Evolutionary conservation across 2,888 invertebrate genomes (phyloP), one percentile per base, ranked within the genome.

Genomic region (Amblyjoppa fuscipennis): DNA sequence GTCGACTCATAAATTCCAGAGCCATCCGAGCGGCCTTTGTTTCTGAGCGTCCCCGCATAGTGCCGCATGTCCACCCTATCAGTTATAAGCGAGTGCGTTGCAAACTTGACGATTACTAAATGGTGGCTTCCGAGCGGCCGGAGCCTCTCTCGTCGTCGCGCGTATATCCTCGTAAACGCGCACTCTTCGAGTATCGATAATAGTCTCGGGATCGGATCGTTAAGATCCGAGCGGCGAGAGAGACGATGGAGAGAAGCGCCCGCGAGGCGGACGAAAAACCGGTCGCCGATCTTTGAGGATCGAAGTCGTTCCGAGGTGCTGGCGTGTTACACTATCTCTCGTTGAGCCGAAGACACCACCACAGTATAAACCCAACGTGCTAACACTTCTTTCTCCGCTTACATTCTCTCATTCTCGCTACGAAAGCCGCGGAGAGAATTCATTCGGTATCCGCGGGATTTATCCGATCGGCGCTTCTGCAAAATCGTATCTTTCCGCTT

Each of bases 151-250:
- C 64, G 79, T 76, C 79, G 78, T 66, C 34, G 53, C 76, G 64
- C 61, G 75, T 59, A 64, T 74, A 76, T 76, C 56, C 84, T 83
- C 87, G 84, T 84, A 85, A 87, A 88, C 78, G 87, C 78, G 80
- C 74, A 73, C 79, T 69, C 80, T 78, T 78, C 76, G 81, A 84
- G 85, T 84, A 88, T 88, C 88, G 85, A 87, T 88, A 88, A 88
- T 85, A 87, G 88, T 88, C 83, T 77, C 75, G 66, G 81, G 84
- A 87, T 87, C 84, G 78, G 83, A 88, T 85, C 88, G 87, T 88
- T 85, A 88, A 84, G 87, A 85, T 84, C 81, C 45, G 69, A 38
- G 53, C 56, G 38, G 64, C 68, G 78, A 25, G 64, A 71, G 78
- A 25, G 56, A 41, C 41, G 41, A 41, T 9, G 41, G 41, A 41